Evolutionary conservation across 1,140 invertebrate species (phyloP), one percentile per base, ranked within the genome.

Genomic region (Macrosteles quadrilineatus): DNA sequence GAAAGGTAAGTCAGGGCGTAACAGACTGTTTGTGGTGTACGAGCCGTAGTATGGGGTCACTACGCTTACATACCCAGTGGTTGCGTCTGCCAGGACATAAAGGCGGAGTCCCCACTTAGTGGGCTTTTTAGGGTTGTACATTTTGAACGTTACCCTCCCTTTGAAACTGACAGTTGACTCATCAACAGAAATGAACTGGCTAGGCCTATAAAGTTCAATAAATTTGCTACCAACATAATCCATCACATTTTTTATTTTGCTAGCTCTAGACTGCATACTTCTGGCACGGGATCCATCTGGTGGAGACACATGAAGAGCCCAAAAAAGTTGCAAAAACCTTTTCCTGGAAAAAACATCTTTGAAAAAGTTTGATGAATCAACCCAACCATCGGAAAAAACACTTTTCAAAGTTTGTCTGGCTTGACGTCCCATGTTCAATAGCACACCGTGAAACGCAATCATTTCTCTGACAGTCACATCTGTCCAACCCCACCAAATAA

Each of bases 81-180:
- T 14, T 11, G 47, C 11, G 21, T 53, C 47, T 17, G 47, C 6
- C 21, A 53, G 19, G 21, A 53, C 47, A 53, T 53, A 53, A 11
- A 53, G 47, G 19, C 47, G 47, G 4, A 53, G 21, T 53, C 47
- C 19, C 47, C 47, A 53, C 21, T 53, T 53, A 14, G 47, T 53
- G 11, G 47, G 47, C 19, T 53, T 53, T 21, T 53, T 11, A 6
- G 47, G 47, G 19, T 53, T 53, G 21, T 53, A 53, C 47, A 53
- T 53, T 53, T 53, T 53, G 19, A 53, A 53, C 21, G 6, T 53
- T 6, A 53, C 47, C 4, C 47, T 6, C 21, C 21, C 47, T 53
- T 53, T 53, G 47, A 53, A 53, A 53, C 19, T 53, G 9, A 53
- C 47, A 17, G 47, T 53, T 53, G 47, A 53, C 19, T 53, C 47